Base-by-base conservation (phyloP, 2,797 vertebrate genomes). In the Columba guinea region DNA sequence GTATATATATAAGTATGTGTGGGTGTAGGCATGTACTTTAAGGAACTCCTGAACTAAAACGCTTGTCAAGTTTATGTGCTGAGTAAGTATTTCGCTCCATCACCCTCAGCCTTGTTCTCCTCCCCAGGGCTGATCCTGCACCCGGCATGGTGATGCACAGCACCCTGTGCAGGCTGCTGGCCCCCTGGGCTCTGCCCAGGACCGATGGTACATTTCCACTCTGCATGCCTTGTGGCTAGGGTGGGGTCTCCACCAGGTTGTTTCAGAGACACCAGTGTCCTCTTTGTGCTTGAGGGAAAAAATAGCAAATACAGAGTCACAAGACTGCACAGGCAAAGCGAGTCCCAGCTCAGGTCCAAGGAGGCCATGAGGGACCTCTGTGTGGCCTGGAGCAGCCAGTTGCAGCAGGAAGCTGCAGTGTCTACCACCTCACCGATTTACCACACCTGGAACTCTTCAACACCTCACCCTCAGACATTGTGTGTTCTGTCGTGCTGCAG, bases 141-240 rank as follows among this genome's bases (percentile, higher is more conserved):
- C 21, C 32, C 4, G 1, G 24, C 20, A 28, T 2, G 7, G 39
- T 3, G 1, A 26, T 14, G 15, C 49, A 59, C 11, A n/a, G 62
- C 4, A 1, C 35, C n/a, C 34, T 24, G 27, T 32, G n/a, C 13
- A n/a, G 30, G 67, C 53, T 75, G 55, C 63, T 35, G 35, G 13
- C 2, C 30, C 53, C 46, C 16, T 2, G 32, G 17, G 39, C 63
- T 84, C 8, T 1, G 44, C 35, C 75, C 6, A 3, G 2, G 5
- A 18, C 55, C 21, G 26, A 13, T 0, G 0, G 22, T 9, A 9
- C 20, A 5, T n/a, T 90, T 60, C 51, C 41, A 51, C 44, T 11
- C 18, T 16, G 53, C 19, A 5, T 0, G 2, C 27, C 49, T 53
- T 64, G 35, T 35, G 49, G 35, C 27, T 23, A 37, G 16, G 32